Evolutionary conservation across 2,888 invertebrate species (phyloP), one percentile per base, ranked within the genome.

Genomic region (Caenorhabditis sulstoni): DNA sequence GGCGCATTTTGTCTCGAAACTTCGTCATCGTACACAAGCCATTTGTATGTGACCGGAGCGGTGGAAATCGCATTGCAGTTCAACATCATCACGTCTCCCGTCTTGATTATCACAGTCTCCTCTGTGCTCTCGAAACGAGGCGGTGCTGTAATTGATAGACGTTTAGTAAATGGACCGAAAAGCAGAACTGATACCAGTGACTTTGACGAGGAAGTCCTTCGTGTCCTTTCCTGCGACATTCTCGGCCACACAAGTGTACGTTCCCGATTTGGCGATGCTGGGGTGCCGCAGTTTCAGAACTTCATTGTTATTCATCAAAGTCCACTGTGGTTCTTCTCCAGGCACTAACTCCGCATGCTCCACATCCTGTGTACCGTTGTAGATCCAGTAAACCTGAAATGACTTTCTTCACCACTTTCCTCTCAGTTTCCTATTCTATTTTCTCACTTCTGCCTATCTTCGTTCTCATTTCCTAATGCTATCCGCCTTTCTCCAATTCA

Each of bases 211-310:
- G 66, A 88, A 90, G 23, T 86, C 87, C 52, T 83, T 82, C 2
- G 64, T 58, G 3, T 81, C 83, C 12, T 85, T 82, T 4, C 92
- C 92, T 0, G 91, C 91, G 1, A 87, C 53, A 79, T 92, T 92
- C 12, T 79, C 73, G 0, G 91, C 92, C 37, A 88, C 59, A 85
- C 92, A 92, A 8, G 89, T 88, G 81, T 91, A 92, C 3, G 79
- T 81, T 55, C 83, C 86, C 18, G 68, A 73, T 11, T 77, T 65
- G 9, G 35, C 4, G 7, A 29, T 29, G 29, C 29, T 29, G 29
- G 29, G 29, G 29, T 29, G 3, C 7, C 29, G 29, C 29, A 29
- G 29, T 29, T 29, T 29, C 29, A 29, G 29, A 29, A 29, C 29
- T 29, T 78, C 81, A 23, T 81, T 74, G 37, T 79, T 79, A 7